Evolutionary conservation across 1,140 invertebrate genomes (phyloP), one percentile per base, ranked within the genome.

Genomic region (Diabrotica virgifera): DNA sequence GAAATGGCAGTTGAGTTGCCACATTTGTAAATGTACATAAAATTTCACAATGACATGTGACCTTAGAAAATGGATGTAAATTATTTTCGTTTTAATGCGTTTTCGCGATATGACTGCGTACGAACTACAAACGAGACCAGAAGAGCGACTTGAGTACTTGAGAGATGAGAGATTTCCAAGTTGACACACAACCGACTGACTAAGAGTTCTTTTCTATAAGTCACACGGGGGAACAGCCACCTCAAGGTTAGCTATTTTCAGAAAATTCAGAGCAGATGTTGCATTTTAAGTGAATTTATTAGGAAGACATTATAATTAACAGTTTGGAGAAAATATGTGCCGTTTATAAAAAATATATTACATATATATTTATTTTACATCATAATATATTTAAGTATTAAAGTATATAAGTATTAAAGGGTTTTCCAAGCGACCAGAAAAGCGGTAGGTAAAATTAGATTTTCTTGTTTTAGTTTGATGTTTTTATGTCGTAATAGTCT

Each of bases 21-120:
- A 46, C 40, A 46, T 46, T 46, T 46, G 40, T 46, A 46, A 46
- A 46, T 46, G 40, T 46, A 46, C 40, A 46, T 46, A 46, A 46
- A 46, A 46, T 46, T 10, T 46, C 40, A 46, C 5, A 46, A 46
- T 46, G 40, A 46, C 40, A 46, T n/a, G 40, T 46, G 40, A 46
- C 40, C 40, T 46, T 46, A 46, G 40, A 46, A 46, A 8, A 46
- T 46, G 40, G 40, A 46, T 46, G 40, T 46, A 46, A 46, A 46
- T 46, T 46, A 46, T 46, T 46, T 46, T 46, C 40, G n/a, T 46
- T 46, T 46, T 46, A 46, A 46, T 46, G 40, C 40, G 40, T 46
- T 46, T 46, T 46, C 24, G n/a, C 40, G 40, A 46, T 46, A 46
- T 46, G n/a, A 46, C 40, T 46, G 40, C 40, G n/a, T 46, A 46